Base-by-base conservation (phyloP, 2,888 invertebrate species). In the Muschampia plurimacula region DNA sequence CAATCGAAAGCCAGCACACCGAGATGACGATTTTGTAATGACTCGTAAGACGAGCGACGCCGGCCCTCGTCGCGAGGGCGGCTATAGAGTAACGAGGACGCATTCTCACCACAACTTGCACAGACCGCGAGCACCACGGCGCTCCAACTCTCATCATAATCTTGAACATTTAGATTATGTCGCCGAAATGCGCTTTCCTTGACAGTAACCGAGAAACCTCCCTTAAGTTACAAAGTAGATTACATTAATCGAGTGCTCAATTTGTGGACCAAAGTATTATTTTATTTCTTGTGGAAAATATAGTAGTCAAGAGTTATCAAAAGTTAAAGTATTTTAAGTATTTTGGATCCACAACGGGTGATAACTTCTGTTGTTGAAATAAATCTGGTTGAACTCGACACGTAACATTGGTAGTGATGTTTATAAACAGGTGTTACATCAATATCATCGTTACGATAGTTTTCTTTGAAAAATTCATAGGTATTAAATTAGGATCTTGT, bases 91-190 rank as follows among this genome's bases (percentile, higher is more conserved):
- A 76, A 90, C 88, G 85, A 90, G 95, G 67, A 96, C 96, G 0
- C 95, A 95, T 74, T 96, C 96, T 0, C 96, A 96, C 74, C 96
- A 96, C 84, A 96, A 96, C 82, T 89, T 96, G 0, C 95, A 95
- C 81, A 84, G 95, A 83, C 85, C 95, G 74, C 86, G 95, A 77
- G 89, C 95, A 59, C 93, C 95, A n/a, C 85, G 92, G 68, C 93
- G 95, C 76, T 96, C 96, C 49, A 95, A 94, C 84, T 96, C 96
- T 0, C 96, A 96, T 75, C 96, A 96, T 77, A 96, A 96, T 82
- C 91, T 96, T 64, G 95, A 96, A 79, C 95, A 95, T 85, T 95
- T 95, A 84, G 94, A 95, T 81, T 96, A 96, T 84, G 93, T 96
- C 32, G 95, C 95, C 74, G 96, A 96, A 87, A 95, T 96, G 90